A percentile compares a stretch with the other conserved stretches of the same genome.
Conservation (phyloP, 2,888 invertebrate genomes). For the Callyntrura sp. region DNA sequence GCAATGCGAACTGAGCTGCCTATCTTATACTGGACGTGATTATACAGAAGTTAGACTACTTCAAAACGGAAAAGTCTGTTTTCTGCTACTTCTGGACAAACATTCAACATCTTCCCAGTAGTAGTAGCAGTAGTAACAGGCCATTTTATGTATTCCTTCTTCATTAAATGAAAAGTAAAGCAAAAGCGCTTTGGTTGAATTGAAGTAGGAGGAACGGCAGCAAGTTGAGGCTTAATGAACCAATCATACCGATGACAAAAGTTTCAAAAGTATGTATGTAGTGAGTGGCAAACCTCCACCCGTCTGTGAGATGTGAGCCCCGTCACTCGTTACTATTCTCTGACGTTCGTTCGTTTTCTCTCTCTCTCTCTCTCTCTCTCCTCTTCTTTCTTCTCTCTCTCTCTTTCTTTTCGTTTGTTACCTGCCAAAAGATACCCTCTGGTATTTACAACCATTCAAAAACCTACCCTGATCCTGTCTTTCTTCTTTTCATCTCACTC, state of each 20-base stretch:
- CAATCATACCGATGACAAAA: constrained; percentile 82
- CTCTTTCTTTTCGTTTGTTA: constrained; percentile 54
- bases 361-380: constrained; percentile 62
- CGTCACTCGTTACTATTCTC: constrained; percentile 41
- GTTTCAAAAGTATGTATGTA: constrained; percentile 83
- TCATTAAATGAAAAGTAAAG: constrained; percentile 59
- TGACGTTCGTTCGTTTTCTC: neutral
- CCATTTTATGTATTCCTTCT: constrained; percentile 1
- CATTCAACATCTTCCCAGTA: neutral
- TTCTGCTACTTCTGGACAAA: neutral
- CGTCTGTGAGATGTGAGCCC: constrained; percentile 63
- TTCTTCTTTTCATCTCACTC: constrained; percentile 72
- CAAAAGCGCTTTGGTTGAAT: constrained; percentile 51
- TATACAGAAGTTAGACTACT: neutral
- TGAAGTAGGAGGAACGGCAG: constrained; percentile 82
- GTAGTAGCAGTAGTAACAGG: neutral
- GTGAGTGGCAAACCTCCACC: constrained; percentile 80
- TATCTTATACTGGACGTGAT: neutral
- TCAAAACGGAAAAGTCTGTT: too few species aligned
- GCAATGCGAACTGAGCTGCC: too few species aligned
- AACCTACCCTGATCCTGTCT: constrained; percentile 80
- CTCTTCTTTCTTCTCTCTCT: constrained; percentile 57
- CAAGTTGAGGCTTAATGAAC: constrained; percentile 81
- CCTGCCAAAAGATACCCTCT: constrained; percentile 84
- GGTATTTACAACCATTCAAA: constrained; percentile 83